Base-by-base conservation (phyloP, 2,888 invertebrate species). In the Pyrochroa serraticornis region DNA sequence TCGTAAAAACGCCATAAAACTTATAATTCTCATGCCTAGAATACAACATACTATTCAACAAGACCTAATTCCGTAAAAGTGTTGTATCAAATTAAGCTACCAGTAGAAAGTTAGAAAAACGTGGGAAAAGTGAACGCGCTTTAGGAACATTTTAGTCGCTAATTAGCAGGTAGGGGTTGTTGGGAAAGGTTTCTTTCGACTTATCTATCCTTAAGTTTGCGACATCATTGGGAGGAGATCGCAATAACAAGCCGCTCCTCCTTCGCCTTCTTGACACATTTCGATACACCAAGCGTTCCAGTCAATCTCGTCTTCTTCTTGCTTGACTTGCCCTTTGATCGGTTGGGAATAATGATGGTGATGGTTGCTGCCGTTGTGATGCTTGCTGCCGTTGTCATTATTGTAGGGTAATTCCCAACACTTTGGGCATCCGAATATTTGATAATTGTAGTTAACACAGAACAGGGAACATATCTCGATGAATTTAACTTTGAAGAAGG, bases 191-290 rank as follows among this genome's bases (percentile, higher is more conserved):
- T n/a, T n/a, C n/a, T n/a, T n/a, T n/a, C n/a, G n/a, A 22, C 22
- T 22, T 22, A 22, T 22, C 22, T 22, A 2, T 22, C 22, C 22
- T 22, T 22, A 22, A 22, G n/a, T n/a, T n/a, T 22, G 22, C 22
- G 22, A 22, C 22, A 22, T 22, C 70, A 87, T 84, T 1, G 90
- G 89, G 42, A 86, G 80, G 51, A 88, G 80, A 78, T 90, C 87
- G 77, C 90, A 90, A 77, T 88, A 87, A 81, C 90, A 90, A 61
- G 89, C 88, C 22, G 86, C 85, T n/a, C 90, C 90, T 52, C 90
- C 90, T 64, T 88, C 85, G 1, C 88, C 89, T 69, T 84, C 83
- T 34, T 82, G 79, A 75, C 90, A 90, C 69, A 87, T 84, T 5
- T 81, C 75, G 68, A 82, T 81, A 77, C 90, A 90, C 84, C 89